Evolutionary conservation across 2,113 vertebrate species (phyloP).

Genomic region (Puntigrus tetrazona): DNA sequence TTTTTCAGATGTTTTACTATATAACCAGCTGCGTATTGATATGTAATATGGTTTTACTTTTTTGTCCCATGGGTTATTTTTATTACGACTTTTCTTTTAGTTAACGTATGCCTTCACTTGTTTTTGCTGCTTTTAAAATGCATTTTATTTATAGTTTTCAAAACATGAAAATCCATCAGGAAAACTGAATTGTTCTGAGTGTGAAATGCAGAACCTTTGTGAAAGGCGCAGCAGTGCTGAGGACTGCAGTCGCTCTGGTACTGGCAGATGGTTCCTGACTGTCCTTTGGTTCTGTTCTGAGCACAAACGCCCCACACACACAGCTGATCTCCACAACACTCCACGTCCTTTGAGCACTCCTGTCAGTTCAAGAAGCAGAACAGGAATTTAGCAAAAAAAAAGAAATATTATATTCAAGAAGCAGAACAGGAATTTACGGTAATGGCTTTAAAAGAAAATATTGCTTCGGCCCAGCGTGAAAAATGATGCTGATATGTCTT

Average conservation of each 20-base stretch:
- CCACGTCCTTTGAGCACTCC: conserved; percentile 85
- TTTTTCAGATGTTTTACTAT: not conserved
- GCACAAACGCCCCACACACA: conserved; percentile 90
- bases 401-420: no score
- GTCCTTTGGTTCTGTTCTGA: conserved; percentile 70
- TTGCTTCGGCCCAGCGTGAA: no score
- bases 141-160: not conserved
- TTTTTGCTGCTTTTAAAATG: not conserved
- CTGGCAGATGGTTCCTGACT: conserved; percentile 91
- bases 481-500: no score
- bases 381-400: not conserved
- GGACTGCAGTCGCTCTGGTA: conserved; percentile 85
- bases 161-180: not conserved
- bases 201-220: conserved; percentile 74
- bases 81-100: not conserved
- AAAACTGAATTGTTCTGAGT: not conserved
- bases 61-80: not conserved
- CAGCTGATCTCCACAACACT: conserved; percentile 87
- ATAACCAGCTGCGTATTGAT: not conserved
- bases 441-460: no score
- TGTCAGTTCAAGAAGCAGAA: conserved; percentile 52
- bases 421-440: no score
- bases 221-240: conserved; percentile 87
- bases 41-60: not conserved
- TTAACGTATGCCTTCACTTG: not conserved